These are phyloP conservation scores for Polypterus bichir DNA, from an alignment of 2,113 vertebrate species.

Conservation along the genomic window DNA sequence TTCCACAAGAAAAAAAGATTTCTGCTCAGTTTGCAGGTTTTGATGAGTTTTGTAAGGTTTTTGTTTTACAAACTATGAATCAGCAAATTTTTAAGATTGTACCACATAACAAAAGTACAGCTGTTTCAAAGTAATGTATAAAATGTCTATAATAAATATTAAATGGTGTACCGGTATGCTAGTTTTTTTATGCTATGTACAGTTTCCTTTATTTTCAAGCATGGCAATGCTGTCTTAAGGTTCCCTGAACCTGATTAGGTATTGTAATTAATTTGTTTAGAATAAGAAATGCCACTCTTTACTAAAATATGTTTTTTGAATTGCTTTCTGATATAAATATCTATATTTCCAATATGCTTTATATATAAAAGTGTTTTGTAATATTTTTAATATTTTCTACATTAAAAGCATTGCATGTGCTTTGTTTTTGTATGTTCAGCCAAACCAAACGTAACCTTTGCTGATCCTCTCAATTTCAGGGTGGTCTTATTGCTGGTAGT, in stretches of 20 bases:
- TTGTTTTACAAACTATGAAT: constrained; percentile 87
- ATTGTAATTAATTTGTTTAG: too few relatives aligned
- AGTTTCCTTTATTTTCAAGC: constrained; percentile 56
- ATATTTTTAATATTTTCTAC: too few relatives aligned
- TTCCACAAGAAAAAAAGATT: constrained; percentile 71
- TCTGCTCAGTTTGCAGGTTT: constrained; percentile 87
- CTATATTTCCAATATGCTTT: too few relatives aligned
- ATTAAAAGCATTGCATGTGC: too few relatives aligned
- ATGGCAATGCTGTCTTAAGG: constrained; percentile 31
- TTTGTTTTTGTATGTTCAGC: too few relatives aligned
- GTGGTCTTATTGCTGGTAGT: too few relatives aligned
- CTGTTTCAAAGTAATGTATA: constrained; percentile 95
- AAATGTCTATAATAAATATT: constrained; percentile 99
- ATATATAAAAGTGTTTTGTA: too few relatives aligned
- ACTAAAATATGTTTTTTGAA: neutral
- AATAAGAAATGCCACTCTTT: too few relatives aligned
- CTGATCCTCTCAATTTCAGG: too few relatives aligned
- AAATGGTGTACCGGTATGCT: constrained; percentile 95
- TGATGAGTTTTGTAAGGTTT: constrained; percentile 91
- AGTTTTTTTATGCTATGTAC: constrained; percentile 42
- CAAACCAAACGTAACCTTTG: too few relatives aligned
- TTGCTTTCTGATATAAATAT: too few relatives aligned
- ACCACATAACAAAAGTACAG: constrained; percentile 80
- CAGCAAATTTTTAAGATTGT: constrained; percentile 96
- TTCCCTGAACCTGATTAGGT: too few relatives aligned